A percentile compares a stretch with the other conserved stretches of the same genome.
Conservation (phyloP, 1,140 invertebrate species). For the Seison nebaliae region DNA sequence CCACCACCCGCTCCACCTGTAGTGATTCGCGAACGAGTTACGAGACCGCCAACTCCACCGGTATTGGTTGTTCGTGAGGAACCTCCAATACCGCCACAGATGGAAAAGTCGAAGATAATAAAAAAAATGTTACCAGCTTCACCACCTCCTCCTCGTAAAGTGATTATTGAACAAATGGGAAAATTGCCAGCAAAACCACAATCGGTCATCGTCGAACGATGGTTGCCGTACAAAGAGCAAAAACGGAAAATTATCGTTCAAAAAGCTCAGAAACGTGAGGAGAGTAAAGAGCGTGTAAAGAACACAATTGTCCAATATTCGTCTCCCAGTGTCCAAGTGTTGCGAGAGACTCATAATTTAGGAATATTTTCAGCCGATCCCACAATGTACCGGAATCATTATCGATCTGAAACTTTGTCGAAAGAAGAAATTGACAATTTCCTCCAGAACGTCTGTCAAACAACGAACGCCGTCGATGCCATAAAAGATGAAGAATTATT, state of each 20-base stretch:
- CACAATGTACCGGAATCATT: background rate
- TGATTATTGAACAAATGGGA: conserved; percentile 10
- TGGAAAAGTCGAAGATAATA: background rate
- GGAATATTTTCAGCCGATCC: conserved; percentile 10
- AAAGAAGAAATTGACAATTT: too few relatives aligned
- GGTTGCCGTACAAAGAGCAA: conserved; percentile 6
- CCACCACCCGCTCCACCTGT: conserved; percentile 5
- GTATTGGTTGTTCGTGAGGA: conserved; percentile 10
- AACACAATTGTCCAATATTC: conserved; percentile 12
- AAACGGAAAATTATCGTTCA: conserved; percentile 10
- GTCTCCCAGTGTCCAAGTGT: background rate
- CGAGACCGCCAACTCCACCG: conserved; percentile 8
- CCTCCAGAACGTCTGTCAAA: too few relatives aligned
- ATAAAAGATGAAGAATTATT: too few relatives aligned
- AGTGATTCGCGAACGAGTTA: conserved; percentile 4
- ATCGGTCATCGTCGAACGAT: conserved; percentile 11
- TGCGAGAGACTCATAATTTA: conserved; percentile 4
- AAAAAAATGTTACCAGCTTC: background rate
- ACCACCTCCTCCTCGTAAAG: conserved; percentile 10
- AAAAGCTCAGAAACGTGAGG: conserved; percentile 1
- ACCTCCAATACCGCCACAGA: conserved; percentile 5
- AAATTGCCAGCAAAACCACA: conserved; percentile 10
- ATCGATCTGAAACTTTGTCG: background rate
- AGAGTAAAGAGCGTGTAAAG: background rate
- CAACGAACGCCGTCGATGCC: too few relatives aligned